Evolutionary conservation across 2,888 invertebrate genomes (phyloP).

Genomic region (Thera britannica): DNA sequence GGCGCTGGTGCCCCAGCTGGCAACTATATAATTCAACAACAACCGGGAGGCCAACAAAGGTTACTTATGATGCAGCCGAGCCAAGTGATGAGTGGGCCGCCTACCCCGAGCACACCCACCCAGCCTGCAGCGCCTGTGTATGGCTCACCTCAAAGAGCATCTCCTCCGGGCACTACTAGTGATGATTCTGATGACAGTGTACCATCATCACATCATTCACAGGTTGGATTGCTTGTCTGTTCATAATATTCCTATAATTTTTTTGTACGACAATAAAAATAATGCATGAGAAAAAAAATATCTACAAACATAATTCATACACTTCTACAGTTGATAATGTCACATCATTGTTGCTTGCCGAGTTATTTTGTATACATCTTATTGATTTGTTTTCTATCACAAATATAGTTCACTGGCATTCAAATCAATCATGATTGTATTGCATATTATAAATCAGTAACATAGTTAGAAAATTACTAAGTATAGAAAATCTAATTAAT

Average conservation of each 20-base stretch:
- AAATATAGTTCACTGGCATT: slow-evolving; percentile 83
- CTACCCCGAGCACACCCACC: slow-evolving; percentile 74
- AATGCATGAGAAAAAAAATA: slow-evolving; percentile 7
- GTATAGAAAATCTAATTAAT: slow-evolving; percentile 77
- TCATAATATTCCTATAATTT: background rate
- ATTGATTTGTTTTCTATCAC: slow-evolving; percentile 35
- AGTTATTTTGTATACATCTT: slow-evolving; percentile 21
- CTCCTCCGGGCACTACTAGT: slow-evolving; percentile 90
- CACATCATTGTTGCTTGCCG: slow-evolving; percentile 12
- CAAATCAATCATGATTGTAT: slow-evolving; percentile 52
- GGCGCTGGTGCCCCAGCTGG: slow-evolving; percentile 84
- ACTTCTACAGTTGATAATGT: background rate
- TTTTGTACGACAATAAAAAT: background rate
- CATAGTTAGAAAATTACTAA: slow-evolving; percentile 42
- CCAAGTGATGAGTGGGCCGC: slow-evolving; percentile 78
- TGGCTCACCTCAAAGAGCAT: slow-evolving; percentile 86
- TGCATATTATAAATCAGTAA: slow-evolving; percentile 30
- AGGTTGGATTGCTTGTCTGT: slow-evolving; percentile 56
- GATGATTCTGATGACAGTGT: slow-evolving; percentile 94
- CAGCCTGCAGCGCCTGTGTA: slow-evolving; percentile 70
- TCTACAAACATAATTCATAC: background rate
- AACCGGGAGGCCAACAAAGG: slow-evolving; percentile 82
- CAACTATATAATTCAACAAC: slow-evolving; percentile 86
- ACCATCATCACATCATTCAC: slow-evolving; percentile 87
- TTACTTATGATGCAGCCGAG: slow-evolving; percentile 83